Evolutionary conservation across 2,888 invertebrate species (phyloP), one percentile per base, ranked within the genome.

Genomic region (Rhimphoctona megacephalus): DNA sequence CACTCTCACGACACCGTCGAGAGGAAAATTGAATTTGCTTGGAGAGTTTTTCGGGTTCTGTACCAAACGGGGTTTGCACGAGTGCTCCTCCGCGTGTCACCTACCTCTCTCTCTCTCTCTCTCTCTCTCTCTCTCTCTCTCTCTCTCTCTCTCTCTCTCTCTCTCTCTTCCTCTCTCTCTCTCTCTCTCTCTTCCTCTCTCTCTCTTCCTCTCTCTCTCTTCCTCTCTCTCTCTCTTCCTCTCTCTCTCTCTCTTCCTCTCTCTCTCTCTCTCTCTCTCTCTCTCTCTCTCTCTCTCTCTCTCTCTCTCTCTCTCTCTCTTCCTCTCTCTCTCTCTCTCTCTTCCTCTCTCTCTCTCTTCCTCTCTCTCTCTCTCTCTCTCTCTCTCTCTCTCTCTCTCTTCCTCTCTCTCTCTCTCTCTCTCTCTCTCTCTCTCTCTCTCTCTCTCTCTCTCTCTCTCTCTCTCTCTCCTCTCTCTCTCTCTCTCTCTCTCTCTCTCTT

Each of bases 11-110:
- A 86, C 83, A 81, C 81, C 78, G 78, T 84, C 83, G 86, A 70
- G 86, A 84, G 83, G 81, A 86, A 86, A 86, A 86, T 86, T 86
- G 86, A 86, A 86, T 86, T 86, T 86, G 78, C 78, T 69, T 78
- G 69, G 64, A 72, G 80, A 86, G 84, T 84, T 86, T 86, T 86
- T 86, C 80, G 86, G 86, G 73, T 67, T 67, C 54, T 72, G 43
- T 69, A 76, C 67, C 49, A 49, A 66, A 49, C 49, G 30, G 36
- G n/a, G 46, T 57, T 39, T 78, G 57, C 46, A 80, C 61, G 52
- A 73, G 64, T 52, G 39, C 64, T 49, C 61, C 66, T 70, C 52
- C 7, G 9, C 70, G 33, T 46, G 19, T 66, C 54, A 8, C 39
- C n/a, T 30, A 22, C n/a, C 17, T 30, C 36, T 43, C 69, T 79